phyloP scores from a whole-genome alignment of 2,113 vertebrate genomes.

The Varanus komodoensis region DNA sequence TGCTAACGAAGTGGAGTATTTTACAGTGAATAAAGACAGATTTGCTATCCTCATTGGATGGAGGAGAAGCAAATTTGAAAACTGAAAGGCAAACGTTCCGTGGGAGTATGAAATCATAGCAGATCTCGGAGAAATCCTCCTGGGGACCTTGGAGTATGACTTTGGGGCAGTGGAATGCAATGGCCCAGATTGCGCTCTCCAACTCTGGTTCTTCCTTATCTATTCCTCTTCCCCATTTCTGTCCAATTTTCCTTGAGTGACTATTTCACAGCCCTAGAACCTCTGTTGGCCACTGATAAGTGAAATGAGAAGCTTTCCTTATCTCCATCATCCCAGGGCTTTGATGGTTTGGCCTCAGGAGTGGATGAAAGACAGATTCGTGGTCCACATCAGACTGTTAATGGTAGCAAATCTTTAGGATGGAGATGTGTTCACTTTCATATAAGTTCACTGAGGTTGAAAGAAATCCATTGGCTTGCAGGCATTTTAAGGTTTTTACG shows the following conservation, averaged over 20 bases:
- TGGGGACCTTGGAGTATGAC: no score
- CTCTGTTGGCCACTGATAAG: slow-evolving; percentile 37
- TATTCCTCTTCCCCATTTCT: background rate
- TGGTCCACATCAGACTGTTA: slow-evolving; percentile 26
- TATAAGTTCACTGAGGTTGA: background rate
- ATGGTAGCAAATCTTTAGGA: background rate
- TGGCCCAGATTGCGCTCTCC: fast-evolving
- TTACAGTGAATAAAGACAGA: background rate
- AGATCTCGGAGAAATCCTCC: no score
- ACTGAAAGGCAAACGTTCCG: background rate
- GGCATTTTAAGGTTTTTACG: background rate
- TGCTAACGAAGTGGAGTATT: background rate
- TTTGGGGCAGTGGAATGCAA: background rate
- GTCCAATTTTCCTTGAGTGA: background rate
- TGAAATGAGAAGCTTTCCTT: slow-evolving; percentile 41
- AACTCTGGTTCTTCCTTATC: background rate
- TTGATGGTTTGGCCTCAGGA: slow-evolving; percentile 18
- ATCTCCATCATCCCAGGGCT: background rate
- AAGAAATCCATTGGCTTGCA: background rate
- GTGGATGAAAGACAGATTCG: background rate
- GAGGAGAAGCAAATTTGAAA: background rate
- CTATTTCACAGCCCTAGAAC: slow-evolving; percentile 38
- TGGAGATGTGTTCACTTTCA: background rate
- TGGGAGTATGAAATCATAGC: background rate
- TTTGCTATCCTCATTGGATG: background rate